These are phyloP conservation scores for Lingula anatina DNA, from an alignment of 2,888 invertebrate species.

Conservation along the genomic window DNA sequence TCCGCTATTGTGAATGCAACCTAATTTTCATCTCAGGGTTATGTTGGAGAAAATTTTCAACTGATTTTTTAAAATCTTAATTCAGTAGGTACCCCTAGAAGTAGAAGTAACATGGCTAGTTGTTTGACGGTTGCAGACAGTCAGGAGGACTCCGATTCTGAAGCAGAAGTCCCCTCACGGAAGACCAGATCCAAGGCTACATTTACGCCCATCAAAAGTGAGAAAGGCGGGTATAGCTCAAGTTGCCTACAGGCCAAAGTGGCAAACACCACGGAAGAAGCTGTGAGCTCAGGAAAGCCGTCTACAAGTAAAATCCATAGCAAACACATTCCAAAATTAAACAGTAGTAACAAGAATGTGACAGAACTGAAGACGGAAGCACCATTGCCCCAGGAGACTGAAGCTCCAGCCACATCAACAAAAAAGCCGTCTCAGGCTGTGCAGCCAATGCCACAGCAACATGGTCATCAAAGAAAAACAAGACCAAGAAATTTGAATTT, in stretches of 20 bases:
- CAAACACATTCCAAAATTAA: background rate
- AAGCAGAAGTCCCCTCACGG: slow-evolving; percentile 14
- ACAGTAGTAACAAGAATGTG: too few species aligned
- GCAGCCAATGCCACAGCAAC: background rate
- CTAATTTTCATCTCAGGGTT: too few species aligned
- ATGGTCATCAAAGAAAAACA: background rate
- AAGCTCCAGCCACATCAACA: slow-evolving; percentile 10
- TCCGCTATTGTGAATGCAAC: too few species aligned
- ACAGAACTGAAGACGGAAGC: background rate
- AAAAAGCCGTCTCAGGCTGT: background rate
- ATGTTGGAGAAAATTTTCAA: too few species aligned
- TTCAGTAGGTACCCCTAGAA: slow-evolving; percentile 29
- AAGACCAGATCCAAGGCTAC: slow-evolving; percentile 11
- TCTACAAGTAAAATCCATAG: background rate
- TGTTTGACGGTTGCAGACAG: slow-evolving; percentile 71
- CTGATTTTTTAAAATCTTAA: too few species aligned
- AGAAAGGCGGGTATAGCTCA: slow-evolving; percentile 20
- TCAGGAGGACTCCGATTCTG: slow-evolving; percentile 34
- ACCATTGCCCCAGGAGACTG: slow-evolving; percentile 4
- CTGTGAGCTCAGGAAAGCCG: background rate
- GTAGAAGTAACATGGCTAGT: slow-evolving; percentile 67
- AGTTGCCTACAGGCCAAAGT: background rate
- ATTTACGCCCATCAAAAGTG: slow-evolving; percentile 42
- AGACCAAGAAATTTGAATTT: background rate
- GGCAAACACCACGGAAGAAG: background rate